Base-by-base conservation (phyloP, 1,140 invertebrate genomes). In the Anastatus disparis region DNA sequence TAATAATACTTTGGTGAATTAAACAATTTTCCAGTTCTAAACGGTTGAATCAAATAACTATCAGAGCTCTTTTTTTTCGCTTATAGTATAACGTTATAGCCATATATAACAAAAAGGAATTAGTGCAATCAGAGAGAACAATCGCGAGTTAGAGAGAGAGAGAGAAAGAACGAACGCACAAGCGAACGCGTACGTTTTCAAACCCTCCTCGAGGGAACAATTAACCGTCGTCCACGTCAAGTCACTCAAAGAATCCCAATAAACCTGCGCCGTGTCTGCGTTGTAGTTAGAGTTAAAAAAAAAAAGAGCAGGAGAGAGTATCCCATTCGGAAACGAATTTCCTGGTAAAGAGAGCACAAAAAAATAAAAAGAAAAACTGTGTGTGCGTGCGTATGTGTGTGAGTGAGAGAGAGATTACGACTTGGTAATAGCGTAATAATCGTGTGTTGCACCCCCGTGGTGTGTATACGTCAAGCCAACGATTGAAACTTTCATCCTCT, bases 161-260 rank as follows among this genome's bases (percentile, higher is more conserved):
- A n/a, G n/a, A n/a, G n/a, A n/a, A n/a, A n/a, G n/a, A n/a, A n/a
- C n/a, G n/a, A n/a, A n/a, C 44, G 24, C 46, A 20, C 46, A 17
- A 3, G 46, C 24, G 63, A 15, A n/a, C n/a, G n/a, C 31, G 10
- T 6, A 6, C 31, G 31, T 44, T 6, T 15, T 9, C 24, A 40
- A 50, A 56, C 59, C 61, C 68, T 71, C 62, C 62, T 66, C 70
- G 55, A 66, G 62, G 62, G 70, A 71, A 65, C 70, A 71, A 71
- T 71, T 71, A 71, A 71, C 70, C 55, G 70, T 52, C 62, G 70
- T 66, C 70, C 70, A 71, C 62, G 70, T 71, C 70, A 71, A 71
- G 62, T 71, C 70, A 59, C 53, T 71, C 70, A 66, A 65, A 71
- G 62, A 71, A 71, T 71, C 70, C 70, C 70, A 71, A 71, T 71